Base-by-base conservation (phyloP, 1,140 invertebrate genomes). In the Lerema accius region DNA sequence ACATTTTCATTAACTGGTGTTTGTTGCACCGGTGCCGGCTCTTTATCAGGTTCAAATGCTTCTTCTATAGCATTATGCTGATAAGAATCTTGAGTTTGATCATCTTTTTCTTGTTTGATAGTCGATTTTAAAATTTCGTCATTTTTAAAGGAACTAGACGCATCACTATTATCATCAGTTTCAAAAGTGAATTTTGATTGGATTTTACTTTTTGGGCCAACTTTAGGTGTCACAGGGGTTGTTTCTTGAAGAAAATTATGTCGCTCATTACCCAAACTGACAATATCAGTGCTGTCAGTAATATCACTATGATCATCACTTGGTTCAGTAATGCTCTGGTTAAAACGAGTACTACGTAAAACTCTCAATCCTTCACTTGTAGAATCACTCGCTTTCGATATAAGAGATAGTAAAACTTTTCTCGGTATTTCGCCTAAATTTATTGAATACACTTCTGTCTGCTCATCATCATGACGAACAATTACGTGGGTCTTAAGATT, bases 401-500 rank as follows among this genome's bases (percentile, higher is more conserved):
- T 15, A 19, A 76, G 49, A 10, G 28, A 46, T 16, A 61, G 63
- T 1, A 82, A 64, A n/a, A 45, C 58, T 51, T 77, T 82, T 42
- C 71, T 80, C 10, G 73, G 63, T 62, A 87, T 78, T 1, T 74
- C 72, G 9, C 78, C 67, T 28, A 91, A 78, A 66, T 86, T 90
- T 15, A 91, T 87, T 26, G 76, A 80, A 69, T 80, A 87, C 9
- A 91, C 82, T 65, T 76, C 78, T 7, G 86, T 89, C 60, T 84
- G 70, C 69, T 84, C 75, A 50, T 89, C 76, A 58, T 85, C 78
- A 69, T 94, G 94, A 69, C 92, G 91, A 0, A 78, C 72, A 28
- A 92, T 84, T 1, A 94, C 79, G 69, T 96, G 95, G 0, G 85
- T 85, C 69, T 93, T 91, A 0, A 95, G 83, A 64, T 92, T 93